These are phyloP conservation scores for Escarpia spicata DNA, from an alignment of 2,888 invertebrate species.

Conservation along the genomic window DNA sequence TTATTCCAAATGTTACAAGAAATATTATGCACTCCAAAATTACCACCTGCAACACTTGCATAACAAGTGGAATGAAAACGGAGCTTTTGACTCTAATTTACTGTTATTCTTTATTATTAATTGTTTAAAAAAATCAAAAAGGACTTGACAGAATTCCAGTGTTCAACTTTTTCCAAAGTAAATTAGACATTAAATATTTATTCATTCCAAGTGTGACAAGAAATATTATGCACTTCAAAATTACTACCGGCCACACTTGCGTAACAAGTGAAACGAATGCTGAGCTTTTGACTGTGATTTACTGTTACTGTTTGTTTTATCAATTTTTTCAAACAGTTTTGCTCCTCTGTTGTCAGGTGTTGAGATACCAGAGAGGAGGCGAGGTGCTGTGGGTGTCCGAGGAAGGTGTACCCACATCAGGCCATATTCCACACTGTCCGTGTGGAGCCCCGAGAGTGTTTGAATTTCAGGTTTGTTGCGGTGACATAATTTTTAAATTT, in stretches of 20 bases:
- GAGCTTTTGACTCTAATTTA: too few species aligned
- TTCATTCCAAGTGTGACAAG: not conserved
- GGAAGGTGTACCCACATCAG: slow-evolving; percentile 67
- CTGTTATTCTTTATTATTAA: too few species aligned
- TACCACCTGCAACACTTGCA: not conserved
- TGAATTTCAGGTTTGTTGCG: slow-evolving; percentile 73
- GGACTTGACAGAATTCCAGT: too few species aligned
- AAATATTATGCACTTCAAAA: not conserved
- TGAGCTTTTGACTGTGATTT: too few species aligned
- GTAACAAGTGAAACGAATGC: not conserved
- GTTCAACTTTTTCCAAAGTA: too few species aligned
- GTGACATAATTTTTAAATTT: not conserved
- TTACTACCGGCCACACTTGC: not conserved
- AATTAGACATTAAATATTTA: too few species aligned
- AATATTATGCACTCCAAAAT: not conserved
- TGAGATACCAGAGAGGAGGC: slow-evolving; percentile 83
- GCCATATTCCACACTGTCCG: slow-evolving; percentile 74
- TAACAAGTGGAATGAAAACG: not conserved
- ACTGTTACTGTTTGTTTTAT: too few species aligned
- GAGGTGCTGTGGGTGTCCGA: slow-evolving; percentile 85
- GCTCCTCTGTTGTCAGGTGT: slow-evolving; percentile 55
- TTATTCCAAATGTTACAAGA: not conserved
- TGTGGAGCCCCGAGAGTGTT: slow-evolving; percentile 83
- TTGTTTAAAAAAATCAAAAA: too few species aligned
- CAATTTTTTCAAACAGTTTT: not conserved